Percentiles rank a stretch among this genome's conserved stretches.
These are phyloP conservation scores for Oscheius onirici DNA, from an alignment of 2,888 invertebrate species.

Conservation along the genomic window DNA sequence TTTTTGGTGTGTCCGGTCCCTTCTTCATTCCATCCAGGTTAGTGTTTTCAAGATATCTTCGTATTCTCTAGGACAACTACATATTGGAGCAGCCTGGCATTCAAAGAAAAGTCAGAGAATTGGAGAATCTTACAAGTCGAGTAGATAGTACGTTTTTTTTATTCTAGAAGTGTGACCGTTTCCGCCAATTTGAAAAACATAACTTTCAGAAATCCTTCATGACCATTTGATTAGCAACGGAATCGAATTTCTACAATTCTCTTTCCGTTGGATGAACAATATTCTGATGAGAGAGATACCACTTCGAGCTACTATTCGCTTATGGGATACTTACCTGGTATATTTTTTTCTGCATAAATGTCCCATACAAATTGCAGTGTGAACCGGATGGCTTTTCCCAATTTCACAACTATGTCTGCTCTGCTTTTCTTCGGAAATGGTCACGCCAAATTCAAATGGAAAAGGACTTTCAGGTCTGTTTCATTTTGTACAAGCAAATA, in stretches of 20 bases:
- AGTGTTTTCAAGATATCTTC: neutral
- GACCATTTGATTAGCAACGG: conserved; percentile 89
- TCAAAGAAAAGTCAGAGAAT: conserved; percentile 93
- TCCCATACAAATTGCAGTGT: conserved; percentile 73
- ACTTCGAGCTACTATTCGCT: conserved; percentile 90
- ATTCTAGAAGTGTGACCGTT: too few species aligned
- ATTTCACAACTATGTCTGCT: conserved; percentile 98
- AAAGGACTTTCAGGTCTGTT: conserved; percentile 88
- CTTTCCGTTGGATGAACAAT: conserved; percentile 99
- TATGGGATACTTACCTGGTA: conserved; percentile 99
- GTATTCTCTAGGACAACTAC: conserved; percentile 83
- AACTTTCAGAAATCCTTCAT: conserved; percentile 83
- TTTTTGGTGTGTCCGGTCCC: conserved; percentile 76
- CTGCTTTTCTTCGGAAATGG: conserved; percentile 95
- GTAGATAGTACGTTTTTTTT: too few species aligned
- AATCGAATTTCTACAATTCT: conserved; percentile 97
- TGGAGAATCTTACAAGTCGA: conserved; percentile 92
- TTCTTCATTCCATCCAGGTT: conserved; percentile 87
- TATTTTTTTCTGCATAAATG: neutral
- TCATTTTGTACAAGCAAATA: neutral
- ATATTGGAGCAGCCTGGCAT: conserved; percentile 99
- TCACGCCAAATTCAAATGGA: conserved; percentile 87
- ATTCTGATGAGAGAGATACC: conserved; percentile 95
- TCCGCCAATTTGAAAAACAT: neutral
- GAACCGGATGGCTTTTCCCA: conserved; percentile 91